Conservation (phyloP, 2,888 invertebrate species). For the Drosophila ezoana region DNA sequence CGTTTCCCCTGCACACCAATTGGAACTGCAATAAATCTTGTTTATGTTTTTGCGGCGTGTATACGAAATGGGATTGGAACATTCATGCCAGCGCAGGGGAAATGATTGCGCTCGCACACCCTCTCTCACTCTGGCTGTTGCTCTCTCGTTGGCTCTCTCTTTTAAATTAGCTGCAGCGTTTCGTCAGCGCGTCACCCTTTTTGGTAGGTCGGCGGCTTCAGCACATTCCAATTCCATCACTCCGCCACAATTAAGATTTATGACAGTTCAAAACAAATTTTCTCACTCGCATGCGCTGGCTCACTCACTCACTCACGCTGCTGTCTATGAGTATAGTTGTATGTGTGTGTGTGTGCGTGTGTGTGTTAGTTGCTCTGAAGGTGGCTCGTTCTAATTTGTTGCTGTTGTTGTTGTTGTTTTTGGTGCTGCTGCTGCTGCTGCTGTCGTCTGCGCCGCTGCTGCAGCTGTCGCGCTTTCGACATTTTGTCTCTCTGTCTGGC, state of each 20-base stretch:
- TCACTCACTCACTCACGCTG: constrained; percentile 55
- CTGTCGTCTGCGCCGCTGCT: constrained; percentile 47
- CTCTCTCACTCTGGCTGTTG: constrained; percentile 9
- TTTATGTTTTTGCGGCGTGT: constrained; percentile 49
- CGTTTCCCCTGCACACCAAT: constrained; percentile 66
- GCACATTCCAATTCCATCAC: constrained; percentile 77
- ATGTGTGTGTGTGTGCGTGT: constrained; percentile 22
- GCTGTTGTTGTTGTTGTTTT: constrained; percentile 24
- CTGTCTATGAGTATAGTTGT: constrained; percentile 19
- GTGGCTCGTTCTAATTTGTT: constrained; percentile 69
- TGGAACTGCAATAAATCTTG: constrained; percentile 69
- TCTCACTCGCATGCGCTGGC: constrained; percentile 75
- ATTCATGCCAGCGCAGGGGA: constrained; percentile 63
- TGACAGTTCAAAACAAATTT: constrained; percentile 84
- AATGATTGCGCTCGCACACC: constrained; percentile 30
- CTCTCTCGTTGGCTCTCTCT: constrained; percentile 10
- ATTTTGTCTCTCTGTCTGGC: constrained; percentile 71
- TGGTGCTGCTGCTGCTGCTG: constrained; percentile 30
- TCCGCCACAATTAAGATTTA: constrained; percentile 83
- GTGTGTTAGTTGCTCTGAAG: constrained; percentile 39
- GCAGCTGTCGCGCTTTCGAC: constrained; percentile 73
- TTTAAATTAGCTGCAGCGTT: constrained; percentile 62
- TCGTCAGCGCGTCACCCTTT: constrained; percentile 64
- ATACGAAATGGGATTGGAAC: constrained; percentile 61
- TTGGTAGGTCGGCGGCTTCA: constrained; percentile 48